These are phyloP conservation scores for Thumatha senex DNA, from an alignment of 2,888 invertebrate genomes.

Conservation along the genomic window DNA sequence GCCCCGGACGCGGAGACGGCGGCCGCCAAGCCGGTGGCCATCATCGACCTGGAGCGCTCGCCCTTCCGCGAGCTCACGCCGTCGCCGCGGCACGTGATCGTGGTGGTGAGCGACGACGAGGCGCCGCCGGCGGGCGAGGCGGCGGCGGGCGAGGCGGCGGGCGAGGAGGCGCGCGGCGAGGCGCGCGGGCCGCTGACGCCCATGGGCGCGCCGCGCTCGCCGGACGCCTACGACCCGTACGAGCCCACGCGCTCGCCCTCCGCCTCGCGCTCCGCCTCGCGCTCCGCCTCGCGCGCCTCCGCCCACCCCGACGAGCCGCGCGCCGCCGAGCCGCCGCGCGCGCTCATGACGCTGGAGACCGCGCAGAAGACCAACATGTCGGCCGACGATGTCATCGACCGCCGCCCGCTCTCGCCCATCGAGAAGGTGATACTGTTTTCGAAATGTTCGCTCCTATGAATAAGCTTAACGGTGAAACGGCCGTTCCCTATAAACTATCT, in stretches of 20 bases:
- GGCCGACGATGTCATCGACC: slow-evolving; percentile 74
- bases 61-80: slow-evolving; percentile 93
- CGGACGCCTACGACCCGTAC: slow-evolving; percentile 95
- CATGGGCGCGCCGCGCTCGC: slow-evolving; percentile 84
- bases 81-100: slow-evolving; percentile 91
- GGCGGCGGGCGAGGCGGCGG: slow-evolving; percentile 67
- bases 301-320: slow-evolving; percentile 73
- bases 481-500: no score
- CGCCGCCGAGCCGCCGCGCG: slow-evolving; percentile 46
- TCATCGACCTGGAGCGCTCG: slow-evolving; percentile 93
- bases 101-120: slow-evolving; percentile 92
- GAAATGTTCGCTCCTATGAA: neutral
- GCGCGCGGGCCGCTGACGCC: slow-evolving; percentile 89
- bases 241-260: slow-evolving; percentile 94
- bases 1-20: slow-evolving; percentile 83
- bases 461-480: neutral
- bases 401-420: slow-evolving; percentile 81
- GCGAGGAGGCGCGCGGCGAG: slow-evolving; percentile 82
- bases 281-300: slow-evolving; percentile 42
- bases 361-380: slow-evolving; percentile 78
- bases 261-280: slow-evolving; percentile 80
- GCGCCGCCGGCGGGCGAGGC: slow-evolving; percentile 60
- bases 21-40: slow-evolving; percentile 89
- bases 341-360: slow-evolving; percentile 70
- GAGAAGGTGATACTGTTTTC: slow-evolving; percentile 65